Evolutionary conservation across 2,797 vertebrate genomes (phyloP).

Genomic region (Sebastes cheni): DNA sequence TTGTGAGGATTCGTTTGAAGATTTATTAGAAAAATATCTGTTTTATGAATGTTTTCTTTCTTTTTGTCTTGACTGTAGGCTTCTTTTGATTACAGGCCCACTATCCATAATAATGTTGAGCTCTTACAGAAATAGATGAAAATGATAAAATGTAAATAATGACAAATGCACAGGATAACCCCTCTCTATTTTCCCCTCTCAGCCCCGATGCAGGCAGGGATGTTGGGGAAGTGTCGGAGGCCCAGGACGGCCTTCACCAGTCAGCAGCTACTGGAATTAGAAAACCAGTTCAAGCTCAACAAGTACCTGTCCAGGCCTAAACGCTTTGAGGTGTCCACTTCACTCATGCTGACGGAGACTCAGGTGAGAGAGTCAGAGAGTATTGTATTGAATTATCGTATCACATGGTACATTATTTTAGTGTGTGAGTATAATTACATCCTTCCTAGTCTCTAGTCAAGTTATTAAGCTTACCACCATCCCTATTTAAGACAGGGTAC

Average conservation of each 20-base stretch:
- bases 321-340: constrained; percentile 93
- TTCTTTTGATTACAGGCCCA: background rate
- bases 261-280: constrained; percentile 91
- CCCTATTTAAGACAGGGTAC: background rate
- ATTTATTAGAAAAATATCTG: background rate
- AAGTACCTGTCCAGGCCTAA: constrained; percentile 94
- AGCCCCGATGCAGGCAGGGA: constrained; percentile 80
- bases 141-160: background rate
- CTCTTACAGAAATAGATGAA: background rate
- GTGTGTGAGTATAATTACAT: background rate
- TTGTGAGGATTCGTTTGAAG: background rate
- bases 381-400: background rate
- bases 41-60: background rate
- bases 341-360: constrained; percentile 92
- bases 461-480: background rate
- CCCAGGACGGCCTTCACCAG: constrained; percentile 95
- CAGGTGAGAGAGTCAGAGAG: constrained; percentile 58
- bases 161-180: background rate
- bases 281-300: constrained; percentile 96
- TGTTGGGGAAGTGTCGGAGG: constrained; percentile 91
- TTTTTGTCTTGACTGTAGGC: background rate
- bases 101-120: background rate
- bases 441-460: background rate
- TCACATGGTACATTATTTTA: background rate
- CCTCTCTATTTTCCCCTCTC: constrained; percentile 3